Percentiles rank a stretch among this genome's conserved stretches.
These are phyloP conservation scores for Pseudomyrmex dendroicus DNA, from an alignment of 1,140 invertebrate genomes.

Conservation along the genomic window DNA sequence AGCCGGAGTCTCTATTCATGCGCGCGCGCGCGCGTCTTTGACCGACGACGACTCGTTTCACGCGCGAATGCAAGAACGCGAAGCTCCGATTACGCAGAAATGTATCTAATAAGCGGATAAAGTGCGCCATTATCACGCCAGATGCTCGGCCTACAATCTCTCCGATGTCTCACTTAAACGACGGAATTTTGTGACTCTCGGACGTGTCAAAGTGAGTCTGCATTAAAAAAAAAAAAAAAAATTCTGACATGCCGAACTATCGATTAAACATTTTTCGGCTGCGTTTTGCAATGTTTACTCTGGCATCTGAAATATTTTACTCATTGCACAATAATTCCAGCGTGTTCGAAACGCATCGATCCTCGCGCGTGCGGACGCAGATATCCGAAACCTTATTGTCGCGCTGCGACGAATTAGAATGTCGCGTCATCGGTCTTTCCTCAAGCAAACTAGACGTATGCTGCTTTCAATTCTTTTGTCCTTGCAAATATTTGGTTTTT, in stretches of 20 bases:
- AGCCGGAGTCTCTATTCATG: neutral
- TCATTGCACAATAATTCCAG: slow-evolving; percentile 5
- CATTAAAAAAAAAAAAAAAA: neutral
- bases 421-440: slow-evolving; percentile 39
- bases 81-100: slow-evolving; percentile 19
- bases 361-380: slow-evolving; percentile 33
- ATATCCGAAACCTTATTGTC: slow-evolving; percentile 51
- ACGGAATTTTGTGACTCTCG: neutral
- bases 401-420: slow-evolving; percentile 46
- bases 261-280: too few relatives aligned
- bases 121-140: neutral
- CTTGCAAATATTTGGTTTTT: neutral
- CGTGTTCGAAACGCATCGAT: slow-evolving; percentile 39
- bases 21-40: slow-evolving; percentile 17
- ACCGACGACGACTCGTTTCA: slow-evolving; percentile 41
- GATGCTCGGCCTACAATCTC: neutral
- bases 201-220: neutral
- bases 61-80: slow-evolving; percentile 43
- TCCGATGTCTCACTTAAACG: slow-evolving; percentile 1
- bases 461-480: neutral
- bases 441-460: neutral
- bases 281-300: too few relatives aligned
- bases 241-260: too few relatives aligned
- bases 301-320: too few relatives aligned
- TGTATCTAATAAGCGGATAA: slow-evolving; percentile 26